Conservation (phyloP, 2,113 vertebrate species). For the Mirounga angustirostris region DNA sequence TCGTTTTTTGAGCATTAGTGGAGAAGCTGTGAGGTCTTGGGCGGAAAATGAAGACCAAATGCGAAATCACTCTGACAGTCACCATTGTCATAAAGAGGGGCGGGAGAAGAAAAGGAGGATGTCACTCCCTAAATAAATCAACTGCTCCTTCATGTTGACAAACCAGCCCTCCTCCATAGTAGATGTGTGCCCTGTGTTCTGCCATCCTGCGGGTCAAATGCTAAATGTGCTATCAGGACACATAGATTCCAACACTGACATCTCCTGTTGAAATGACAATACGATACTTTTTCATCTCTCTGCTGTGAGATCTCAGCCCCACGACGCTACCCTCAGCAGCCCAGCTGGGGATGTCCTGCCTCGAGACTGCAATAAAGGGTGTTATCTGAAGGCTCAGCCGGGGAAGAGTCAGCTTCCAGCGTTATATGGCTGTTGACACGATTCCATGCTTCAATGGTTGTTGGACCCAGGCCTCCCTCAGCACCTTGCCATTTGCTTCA, state of each 20-base stretch:
- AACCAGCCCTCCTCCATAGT: neutral
- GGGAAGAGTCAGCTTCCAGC: neutral
- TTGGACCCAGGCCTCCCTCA: neutral
- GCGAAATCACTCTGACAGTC: neutral
- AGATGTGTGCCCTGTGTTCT: neutral
- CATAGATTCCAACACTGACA: neutral
- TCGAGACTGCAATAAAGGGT: neutral
- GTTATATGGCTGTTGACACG: too few species aligned
- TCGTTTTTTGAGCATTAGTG: neutral
- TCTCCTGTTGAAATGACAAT: neutral
- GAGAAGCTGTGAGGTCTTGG: neutral
- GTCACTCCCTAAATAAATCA: neutral
- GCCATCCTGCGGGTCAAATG: neutral
- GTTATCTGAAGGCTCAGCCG: neutral
- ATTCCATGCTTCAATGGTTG: too few species aligned
- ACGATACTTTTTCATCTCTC: neutral
- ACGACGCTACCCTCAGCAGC: neutral
- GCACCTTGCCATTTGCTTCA: neutral
- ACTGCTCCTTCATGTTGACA: neutral
- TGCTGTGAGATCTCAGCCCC: neutral
- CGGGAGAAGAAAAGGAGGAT: neutral
- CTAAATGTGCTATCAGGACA: neutral
- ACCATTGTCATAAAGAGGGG: neutral
- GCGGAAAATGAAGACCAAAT: neutral
- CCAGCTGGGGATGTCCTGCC: neutral